A percentile compares a stretch with the other conserved stretches of the same genome.
Conservation (phyloP, 2,888 invertebrate species). For the Polydrusus cervinus region DNA sequence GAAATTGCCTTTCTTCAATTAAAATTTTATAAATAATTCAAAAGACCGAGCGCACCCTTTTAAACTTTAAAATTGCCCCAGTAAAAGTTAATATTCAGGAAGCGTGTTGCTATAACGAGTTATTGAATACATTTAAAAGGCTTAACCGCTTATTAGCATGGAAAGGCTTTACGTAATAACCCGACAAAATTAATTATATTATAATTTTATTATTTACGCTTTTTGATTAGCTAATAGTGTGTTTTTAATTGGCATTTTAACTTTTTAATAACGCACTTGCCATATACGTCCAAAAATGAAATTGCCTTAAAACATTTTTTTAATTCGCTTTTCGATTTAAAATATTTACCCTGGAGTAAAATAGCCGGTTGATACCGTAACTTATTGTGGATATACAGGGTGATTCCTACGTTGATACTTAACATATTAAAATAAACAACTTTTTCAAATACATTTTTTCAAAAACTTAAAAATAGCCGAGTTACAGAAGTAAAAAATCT, state of each 20-base stretch:
- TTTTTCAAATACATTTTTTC: too few relatives aligned
- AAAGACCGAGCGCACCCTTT: slow-evolving; percentile 10
- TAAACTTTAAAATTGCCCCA: slow-evolving; percentile 33
- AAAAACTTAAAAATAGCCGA: too few relatives aligned
- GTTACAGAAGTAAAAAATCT: too few relatives aligned
- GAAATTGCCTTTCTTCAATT: slow-evolving; percentile 18
- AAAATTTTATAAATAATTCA: slow-evolving; percentile 38
- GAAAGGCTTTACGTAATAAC: slow-evolving; percentile 10
- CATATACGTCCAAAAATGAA: too few relatives aligned
- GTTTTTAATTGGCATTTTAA: not conserved
- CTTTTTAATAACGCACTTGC: not conserved
- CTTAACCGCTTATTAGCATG: slow-evolving; percentile 26
- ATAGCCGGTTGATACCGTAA: too few relatives aligned
- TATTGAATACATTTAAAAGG: slow-evolving; percentile 49
- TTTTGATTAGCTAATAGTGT: slow-evolving; percentile 13
- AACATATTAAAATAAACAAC: too few relatives aligned
- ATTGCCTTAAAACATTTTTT: too few relatives aligned
- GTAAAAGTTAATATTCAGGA: slow-evolving; percentile 44
- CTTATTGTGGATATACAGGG: too few relatives aligned
- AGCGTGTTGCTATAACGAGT: slow-evolving; percentile 43
- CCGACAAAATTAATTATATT: slow-evolving; percentile 14
- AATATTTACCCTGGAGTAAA: too few relatives aligned
- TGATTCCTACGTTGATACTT: too few relatives aligned
- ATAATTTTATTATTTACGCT: slow-evolving; percentile 10
- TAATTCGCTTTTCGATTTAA: too few relatives aligned